Evolutionary conservation across 2,888 invertebrate genomes (phyloP).

Genomic region (Microdon myrmicae): DNA sequence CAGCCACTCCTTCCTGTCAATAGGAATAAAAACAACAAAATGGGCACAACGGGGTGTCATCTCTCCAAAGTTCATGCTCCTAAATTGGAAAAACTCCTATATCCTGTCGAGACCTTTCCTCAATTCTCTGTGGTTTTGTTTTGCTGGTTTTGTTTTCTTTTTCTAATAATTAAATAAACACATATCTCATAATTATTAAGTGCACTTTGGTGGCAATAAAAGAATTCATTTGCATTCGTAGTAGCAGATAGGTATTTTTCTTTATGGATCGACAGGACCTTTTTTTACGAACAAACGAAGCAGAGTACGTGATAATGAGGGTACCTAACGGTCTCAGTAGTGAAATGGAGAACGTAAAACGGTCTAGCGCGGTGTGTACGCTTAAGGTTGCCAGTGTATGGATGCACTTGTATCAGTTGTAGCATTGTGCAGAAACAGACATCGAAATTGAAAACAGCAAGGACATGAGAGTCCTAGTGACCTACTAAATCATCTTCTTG

Average conservation of each 20-base stretch:
- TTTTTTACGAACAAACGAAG: constrained; percentile 4
- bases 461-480: constrained; percentile 65
- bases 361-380: not conserved
- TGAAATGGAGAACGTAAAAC: too few species aligned
- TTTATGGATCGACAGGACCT: not conserved
- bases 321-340: constrained; percentile 39
- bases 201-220: constrained; percentile 10
- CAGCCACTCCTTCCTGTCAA: constrained; percentile 25
- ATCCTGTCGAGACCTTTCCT: constrained; percentile 10
- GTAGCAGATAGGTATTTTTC: constrained; percentile 9
- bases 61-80: constrained; percentile 21
- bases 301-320: constrained; percentile 26
- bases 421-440: constrained; percentile 53
- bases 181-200: constrained; percentile 20
- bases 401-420: constrained; percentile 37
- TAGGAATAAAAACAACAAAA: not conserved
- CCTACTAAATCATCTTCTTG: constrained; percentile 60
- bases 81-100: constrained; percentile 27
- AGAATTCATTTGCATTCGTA: constrained; percentile 8
- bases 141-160: not conserved
- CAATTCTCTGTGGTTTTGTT: not conserved
- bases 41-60: not conserved
- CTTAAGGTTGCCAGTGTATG: too few species aligned
- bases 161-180: constrained; percentile 18
- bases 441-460: constrained; percentile 59